phyloP scores from a whole-genome alignment of 2,888 invertebrate genomes.

The Drosophila yooni region DNA sequence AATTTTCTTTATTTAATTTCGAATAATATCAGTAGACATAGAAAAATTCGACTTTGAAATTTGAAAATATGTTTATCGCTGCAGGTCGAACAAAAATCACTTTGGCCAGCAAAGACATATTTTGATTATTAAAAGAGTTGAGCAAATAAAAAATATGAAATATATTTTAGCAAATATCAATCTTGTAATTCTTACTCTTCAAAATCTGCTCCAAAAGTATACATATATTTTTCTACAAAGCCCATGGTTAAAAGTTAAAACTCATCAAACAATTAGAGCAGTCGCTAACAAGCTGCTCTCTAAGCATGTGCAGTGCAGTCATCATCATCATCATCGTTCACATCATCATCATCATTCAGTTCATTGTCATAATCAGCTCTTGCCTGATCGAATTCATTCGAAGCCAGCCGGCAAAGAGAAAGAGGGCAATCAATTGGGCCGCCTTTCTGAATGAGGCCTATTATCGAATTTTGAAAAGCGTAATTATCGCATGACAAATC shows the following conservation, averaged over 20 bases:
- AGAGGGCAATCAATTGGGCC: slow-evolving; percentile 44
- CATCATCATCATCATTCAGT: slow-evolving; percentile 19
- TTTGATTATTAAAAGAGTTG: neutral
- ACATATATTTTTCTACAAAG: neutral
- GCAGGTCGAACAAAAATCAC: neutral
- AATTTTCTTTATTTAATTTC: neutral
- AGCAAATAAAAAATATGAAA: neutral
- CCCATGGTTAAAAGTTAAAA: slow-evolving; percentile 21
- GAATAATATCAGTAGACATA: neutral
- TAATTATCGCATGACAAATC: slow-evolving; percentile 80
- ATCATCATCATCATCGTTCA: slow-evolving; percentile 40
- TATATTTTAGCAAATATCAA: neutral
- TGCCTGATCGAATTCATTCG: slow-evolving; percentile 34
- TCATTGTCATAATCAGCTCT: slow-evolving; percentile 21
- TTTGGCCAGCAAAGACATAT: neutral
- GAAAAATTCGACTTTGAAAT: neutral
- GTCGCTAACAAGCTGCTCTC: slow-evolving; percentile 59
- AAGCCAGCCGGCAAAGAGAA: neutral
- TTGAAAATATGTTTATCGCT: no score
- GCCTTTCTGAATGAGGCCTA: slow-evolving; percentile 69
- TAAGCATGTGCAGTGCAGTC: slow-evolving; percentile 41
- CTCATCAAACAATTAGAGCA: slow-evolving; percentile 64
- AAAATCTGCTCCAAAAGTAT: neutral
- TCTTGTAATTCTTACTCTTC: neutral
- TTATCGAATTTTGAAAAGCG: slow-evolving; percentile 77